These are phyloP conservation scores for Darwinula stevensoni DNA, from an alignment of 2,888 invertebrate genomes.

Conservation along the genomic window DNA sequence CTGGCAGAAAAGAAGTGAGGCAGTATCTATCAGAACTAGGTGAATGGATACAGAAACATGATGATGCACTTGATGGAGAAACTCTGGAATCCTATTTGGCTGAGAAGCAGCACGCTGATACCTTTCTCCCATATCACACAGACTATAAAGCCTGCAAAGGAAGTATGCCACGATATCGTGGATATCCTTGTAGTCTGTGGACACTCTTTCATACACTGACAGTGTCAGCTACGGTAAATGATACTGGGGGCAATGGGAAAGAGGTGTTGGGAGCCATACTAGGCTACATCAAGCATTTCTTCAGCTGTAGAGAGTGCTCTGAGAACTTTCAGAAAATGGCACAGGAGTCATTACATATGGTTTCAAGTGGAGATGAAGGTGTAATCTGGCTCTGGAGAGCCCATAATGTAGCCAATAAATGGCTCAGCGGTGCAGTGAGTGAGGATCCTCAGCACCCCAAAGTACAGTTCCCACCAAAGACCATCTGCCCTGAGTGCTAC, in stretches of 20 bases:
- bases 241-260: constrained; percentile 12
- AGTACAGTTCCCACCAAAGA: constrained; percentile 43
- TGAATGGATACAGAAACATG: too few relatives aligned
- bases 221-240: constrained; percentile 29
- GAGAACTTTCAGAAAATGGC: constrained; percentile 71
- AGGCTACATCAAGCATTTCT: constrained; percentile 65
- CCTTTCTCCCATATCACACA: constrained; percentile 7
- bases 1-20: constrained; percentile 19
- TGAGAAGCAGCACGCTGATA: neutral
- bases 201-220: constrained; percentile 71
- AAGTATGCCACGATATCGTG: constrained; percentile 37
- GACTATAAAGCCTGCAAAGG: constrained; percentile 56
- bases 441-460: constrained; percentile 78
- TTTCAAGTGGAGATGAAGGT: constrained; percentile 34
- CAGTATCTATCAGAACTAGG: neutral
- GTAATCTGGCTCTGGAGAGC: constrained; percentile 79
- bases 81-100: neutral
- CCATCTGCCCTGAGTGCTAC: neutral
- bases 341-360: constrained; percentile 31
- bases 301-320: constrained; percentile 72
- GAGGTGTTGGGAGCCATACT: constrained; percentile 48
- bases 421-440: constrained; percentile 51
- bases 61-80: neutral
- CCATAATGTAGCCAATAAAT: constrained; percentile 66
- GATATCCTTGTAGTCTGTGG: constrained; percentile 88